phyloP scores from a whole-genome alignment of 2,888 invertebrate genomes.

The Scelioninae gen. 1 region DNA sequence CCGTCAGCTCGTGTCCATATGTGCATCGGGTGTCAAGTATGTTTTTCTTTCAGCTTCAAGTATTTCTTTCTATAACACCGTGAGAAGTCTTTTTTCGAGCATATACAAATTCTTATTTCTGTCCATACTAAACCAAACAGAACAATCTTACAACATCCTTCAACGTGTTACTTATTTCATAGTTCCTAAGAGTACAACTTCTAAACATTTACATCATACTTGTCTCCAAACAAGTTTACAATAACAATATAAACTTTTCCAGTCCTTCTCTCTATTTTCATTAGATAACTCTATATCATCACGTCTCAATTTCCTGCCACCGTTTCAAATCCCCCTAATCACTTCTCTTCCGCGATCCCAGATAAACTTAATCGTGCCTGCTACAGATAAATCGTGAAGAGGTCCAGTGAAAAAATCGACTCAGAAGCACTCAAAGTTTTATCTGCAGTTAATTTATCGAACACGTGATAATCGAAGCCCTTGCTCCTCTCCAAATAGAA shows the following conservation, averaged over 20 bases:
- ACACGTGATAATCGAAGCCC: constrained; percentile 1
- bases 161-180: no score
- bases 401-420: neutral
- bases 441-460: neutral
- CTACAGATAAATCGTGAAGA: constrained; percentile 8
- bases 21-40: constrained; percentile 15
- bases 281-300: neutral
- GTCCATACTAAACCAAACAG: no score
- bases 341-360: neutral
- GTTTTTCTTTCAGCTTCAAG: constrained; percentile 8
- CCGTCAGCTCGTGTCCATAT: constrained; percentile 1
- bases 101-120: no score
- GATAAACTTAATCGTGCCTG: neutral
- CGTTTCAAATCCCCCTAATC: constrained; percentile 4
- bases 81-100: no score
- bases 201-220: neutral
- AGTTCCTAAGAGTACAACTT: no score
- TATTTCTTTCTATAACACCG: constrained; percentile 8
- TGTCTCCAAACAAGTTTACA: neutral
- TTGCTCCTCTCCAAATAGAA: neutral
- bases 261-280: no score
- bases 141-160: no score
- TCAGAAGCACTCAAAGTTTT: neutral
- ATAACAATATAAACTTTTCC: neutral
- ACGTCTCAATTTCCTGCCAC: constrained; percentile 9